These are phyloP conservation scores for Sorex araneus DNA, from an alignment of 2,113 vertebrate genomes.

Conservation along the genomic window DNA sequence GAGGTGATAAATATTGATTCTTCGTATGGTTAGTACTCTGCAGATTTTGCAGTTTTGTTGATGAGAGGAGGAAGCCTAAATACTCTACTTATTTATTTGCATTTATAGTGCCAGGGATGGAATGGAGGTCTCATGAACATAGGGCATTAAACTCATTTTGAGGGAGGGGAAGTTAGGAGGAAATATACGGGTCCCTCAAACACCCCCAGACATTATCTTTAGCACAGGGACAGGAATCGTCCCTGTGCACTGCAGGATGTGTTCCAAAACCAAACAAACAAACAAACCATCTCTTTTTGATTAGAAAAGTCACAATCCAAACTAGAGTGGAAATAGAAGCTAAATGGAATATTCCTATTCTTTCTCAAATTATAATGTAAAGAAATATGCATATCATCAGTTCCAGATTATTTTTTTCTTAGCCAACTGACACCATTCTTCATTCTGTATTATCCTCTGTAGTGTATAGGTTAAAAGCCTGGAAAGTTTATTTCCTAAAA, in stretches of 20 bases:
- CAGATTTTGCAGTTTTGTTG: neutral
- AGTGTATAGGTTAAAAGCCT: neutral
- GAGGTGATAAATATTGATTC: neutral
- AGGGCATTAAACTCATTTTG: no score
- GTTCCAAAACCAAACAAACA: no score
- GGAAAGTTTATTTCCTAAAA: conserved; percentile 48
- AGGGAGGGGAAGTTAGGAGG: no score
- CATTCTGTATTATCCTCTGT: neutral
- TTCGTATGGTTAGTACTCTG: neutral
- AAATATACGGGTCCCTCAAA: no score
- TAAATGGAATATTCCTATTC: neutral
- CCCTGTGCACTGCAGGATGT: no score
- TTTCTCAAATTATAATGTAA: neutral
- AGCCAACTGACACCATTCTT: neutral
- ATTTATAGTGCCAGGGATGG: no score
- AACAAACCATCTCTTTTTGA: neutral
- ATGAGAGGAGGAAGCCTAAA: conserved; percentile 7
- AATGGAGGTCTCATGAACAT: no score
- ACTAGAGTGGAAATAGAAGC: conserved; percentile 5
- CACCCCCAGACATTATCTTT: no score
- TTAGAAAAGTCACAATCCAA: conserved; percentile 6
- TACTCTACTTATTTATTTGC: neutral
- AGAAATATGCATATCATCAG: neutral
- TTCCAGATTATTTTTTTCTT: neutral
- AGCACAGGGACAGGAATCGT: no score